These are phyloP conservation scores for Acronicta aceris DNA, from an alignment of 2,888 invertebrate species.

Conservation along the genomic window DNA sequence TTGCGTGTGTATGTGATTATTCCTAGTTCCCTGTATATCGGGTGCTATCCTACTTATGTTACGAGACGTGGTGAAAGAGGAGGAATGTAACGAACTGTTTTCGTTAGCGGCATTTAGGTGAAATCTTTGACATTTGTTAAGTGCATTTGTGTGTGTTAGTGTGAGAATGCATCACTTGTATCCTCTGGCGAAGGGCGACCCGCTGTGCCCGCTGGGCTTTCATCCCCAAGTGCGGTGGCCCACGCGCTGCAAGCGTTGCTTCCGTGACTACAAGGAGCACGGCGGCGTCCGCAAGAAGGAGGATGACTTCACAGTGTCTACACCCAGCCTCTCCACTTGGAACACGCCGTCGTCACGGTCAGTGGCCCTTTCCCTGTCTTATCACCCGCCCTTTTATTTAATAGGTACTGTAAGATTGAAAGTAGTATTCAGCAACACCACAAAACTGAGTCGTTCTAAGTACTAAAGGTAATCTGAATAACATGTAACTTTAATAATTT, in stretches of 20 bases:
- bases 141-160: slow-evolving; percentile 79
- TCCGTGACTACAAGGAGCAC: slow-evolving; percentile 97
- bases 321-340: slow-evolving; percentile 93
- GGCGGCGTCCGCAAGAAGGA: slow-evolving; percentile 92
- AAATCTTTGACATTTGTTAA: slow-evolving; percentile 79
- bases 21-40: slow-evolving; percentile 59
- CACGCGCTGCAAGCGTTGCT: slow-evolving; percentile 97
- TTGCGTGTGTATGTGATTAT: slow-evolving; percentile 67
- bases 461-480: not conserved
- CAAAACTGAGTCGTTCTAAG: not conserved
- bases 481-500: not conserved
- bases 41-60: slow-evolving; percentile 48
- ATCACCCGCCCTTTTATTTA: not conserved
- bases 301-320: slow-evolving; percentile 92
- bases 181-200: slow-evolving; percentile 95
- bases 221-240: slow-evolving; percentile 98
- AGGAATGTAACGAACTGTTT: slow-evolving; percentile 66
- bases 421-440: not conserved
- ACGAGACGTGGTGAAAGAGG: slow-evolving; percentile 54
- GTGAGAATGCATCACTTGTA: slow-evolving; percentile 92
- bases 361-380: slow-evolving; percentile 46
- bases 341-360: slow-evolving; percentile 90
- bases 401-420: not conserved
- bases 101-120: slow-evolving; percentile 79
- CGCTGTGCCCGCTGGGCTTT: slow-evolving; percentile 97